Evolutionary conservation across 1,140 invertebrate genomes (phyloP).

Genomic region (Meloidogyne exigua): DNA sequence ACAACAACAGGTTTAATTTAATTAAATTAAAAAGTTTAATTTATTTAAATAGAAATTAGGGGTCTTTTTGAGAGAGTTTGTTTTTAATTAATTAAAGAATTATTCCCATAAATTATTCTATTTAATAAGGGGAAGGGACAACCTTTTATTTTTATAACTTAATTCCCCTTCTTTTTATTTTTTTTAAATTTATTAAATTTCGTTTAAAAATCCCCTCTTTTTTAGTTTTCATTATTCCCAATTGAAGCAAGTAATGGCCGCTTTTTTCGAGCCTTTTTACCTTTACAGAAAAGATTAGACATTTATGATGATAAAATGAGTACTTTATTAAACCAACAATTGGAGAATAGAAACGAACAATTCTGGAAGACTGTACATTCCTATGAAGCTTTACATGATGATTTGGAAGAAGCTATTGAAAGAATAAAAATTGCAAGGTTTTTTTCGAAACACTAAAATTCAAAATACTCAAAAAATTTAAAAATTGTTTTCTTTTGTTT

Average conservation of each 20-base stretch:
- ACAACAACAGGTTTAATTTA: not conserved
- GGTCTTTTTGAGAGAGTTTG: too few species aligned
- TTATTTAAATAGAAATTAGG: too few species aligned
- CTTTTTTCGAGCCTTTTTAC: conserved; percentile 52
- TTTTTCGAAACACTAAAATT: too few species aligned
- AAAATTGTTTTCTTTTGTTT: too few species aligned
- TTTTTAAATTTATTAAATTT: too few species aligned
- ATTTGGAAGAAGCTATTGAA: conserved; percentile 42
- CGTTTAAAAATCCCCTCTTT: too few species aligned
- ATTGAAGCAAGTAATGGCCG: conserved; percentile 43
- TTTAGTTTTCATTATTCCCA: conserved; percentile 19
- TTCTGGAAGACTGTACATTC: conserved; percentile 62
- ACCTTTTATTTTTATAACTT: too few species aligned
- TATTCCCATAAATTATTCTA: too few species aligned
- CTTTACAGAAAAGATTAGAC: conserved; percentile 53
- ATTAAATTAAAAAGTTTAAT: not conserved
- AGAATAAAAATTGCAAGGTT: conserved; percentile 13
- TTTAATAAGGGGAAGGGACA: too few species aligned
- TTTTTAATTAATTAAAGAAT: too few species aligned
- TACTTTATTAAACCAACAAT: conserved; percentile 52
- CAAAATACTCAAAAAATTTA: too few species aligned
- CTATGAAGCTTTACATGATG: conserved; percentile 54
- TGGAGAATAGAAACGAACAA: conserved; percentile 57
- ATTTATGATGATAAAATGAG: conserved; percentile 58
- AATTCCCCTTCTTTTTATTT: too few species aligned